Evolutionary conservation across 2,113 vertebrate genomes (phyloP).

Genomic region (Nothocercus nigrocapillus): DNA sequence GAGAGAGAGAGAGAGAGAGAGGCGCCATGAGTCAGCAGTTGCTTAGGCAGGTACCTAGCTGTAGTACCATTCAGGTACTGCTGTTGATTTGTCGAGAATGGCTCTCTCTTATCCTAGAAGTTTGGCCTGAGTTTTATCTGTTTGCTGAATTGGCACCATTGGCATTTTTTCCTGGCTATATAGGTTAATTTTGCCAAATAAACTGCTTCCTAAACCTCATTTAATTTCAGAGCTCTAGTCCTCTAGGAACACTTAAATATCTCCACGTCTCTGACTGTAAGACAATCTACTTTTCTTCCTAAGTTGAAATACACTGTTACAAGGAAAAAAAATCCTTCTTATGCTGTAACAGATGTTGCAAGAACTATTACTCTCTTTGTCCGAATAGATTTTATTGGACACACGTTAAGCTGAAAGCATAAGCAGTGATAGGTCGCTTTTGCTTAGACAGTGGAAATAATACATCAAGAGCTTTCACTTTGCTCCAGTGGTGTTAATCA

Average conservation of each 20-base stretch:
- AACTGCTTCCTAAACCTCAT: neutral
- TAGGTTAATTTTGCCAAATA: neutral
- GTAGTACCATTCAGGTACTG: neutral
- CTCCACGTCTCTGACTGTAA: neutral
- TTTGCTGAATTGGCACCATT: neutral
- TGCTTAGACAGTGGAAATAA: conserved; percentile 35
- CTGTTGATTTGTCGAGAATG: neutral
- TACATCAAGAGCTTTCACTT: conserved; percentile 50
- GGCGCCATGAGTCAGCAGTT: neutral
- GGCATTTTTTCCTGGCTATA: neutral
- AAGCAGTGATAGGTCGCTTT: neutral
- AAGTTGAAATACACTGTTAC: neutral
- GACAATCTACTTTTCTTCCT: neutral
- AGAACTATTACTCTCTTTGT: neutral
- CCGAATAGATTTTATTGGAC: neutral
- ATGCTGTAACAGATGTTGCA: neutral
- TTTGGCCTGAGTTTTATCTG: neutral
- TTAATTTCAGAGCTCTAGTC: neutral
- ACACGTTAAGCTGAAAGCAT: neutral
- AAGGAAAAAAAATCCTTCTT: neutral
- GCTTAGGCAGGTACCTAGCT: neutral
- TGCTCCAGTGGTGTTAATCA: conserved; percentile 64
- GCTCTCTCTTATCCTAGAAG: neutral
- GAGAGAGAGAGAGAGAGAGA: too few species aligned
- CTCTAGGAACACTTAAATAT: neutral